Conservation (phyloP, 2,888 invertebrate species). For the Dryadula phaetusa region DNA sequence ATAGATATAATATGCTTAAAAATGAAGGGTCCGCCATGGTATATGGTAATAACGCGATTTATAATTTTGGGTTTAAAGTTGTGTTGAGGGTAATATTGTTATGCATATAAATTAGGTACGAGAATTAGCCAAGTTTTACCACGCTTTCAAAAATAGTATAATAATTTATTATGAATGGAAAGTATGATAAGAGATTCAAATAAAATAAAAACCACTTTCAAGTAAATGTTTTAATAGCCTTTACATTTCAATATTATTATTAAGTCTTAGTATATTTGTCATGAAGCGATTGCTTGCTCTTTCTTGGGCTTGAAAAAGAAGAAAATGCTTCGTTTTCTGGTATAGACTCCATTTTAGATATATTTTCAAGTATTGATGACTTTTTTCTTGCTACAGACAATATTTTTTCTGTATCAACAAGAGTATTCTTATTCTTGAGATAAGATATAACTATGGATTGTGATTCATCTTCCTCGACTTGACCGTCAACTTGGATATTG, state of each 20-base stretch:
- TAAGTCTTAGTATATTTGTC: conserved; percentile 3
- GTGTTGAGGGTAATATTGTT: too few species aligned
- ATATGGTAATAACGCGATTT: too few species aligned
- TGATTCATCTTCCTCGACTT: conserved; percentile 50
- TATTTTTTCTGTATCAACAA: conserved; percentile 51
- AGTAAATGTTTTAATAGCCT: background rate
- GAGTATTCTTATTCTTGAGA: conserved; percentile 56
- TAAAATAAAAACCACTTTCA: background rate
- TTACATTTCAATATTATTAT: conserved; percentile 12
- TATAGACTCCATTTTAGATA: conserved; percentile 69
- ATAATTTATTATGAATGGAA: background rate
- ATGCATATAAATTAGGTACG: too few species aligned
- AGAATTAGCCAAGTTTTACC: too few species aligned
- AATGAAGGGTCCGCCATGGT: too few species aligned
- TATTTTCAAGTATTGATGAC: conserved; percentile 58
- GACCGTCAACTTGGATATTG: conserved; percentile 52
- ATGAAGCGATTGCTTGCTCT: background rate
- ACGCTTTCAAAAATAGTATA: background rate
- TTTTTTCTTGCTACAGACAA: conserved; percentile 58
- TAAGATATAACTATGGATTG: conserved; percentile 64
- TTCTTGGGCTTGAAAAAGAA: conserved; percentile 39
- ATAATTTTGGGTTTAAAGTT: too few species aligned
- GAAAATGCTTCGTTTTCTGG: conserved; percentile 59
- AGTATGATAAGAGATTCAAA: background rate
- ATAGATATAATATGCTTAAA: too few species aligned